phyloP scores from a whole-genome alignment of 2,797 vertebrate genomes.

The Myotis vivesi region DNA sequence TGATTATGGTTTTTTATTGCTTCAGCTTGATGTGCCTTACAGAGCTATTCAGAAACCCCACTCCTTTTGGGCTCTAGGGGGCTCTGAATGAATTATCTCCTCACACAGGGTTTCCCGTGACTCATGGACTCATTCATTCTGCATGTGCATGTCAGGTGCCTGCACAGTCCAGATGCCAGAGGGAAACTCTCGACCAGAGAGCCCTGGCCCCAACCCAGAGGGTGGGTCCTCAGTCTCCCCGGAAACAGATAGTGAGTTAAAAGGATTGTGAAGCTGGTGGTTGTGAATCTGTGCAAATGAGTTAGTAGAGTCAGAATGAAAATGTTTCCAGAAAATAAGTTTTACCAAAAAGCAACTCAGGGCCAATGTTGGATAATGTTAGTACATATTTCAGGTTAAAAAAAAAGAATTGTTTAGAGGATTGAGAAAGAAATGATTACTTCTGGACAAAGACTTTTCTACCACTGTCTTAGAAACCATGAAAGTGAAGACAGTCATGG shows the following conservation, averaged over 20 bases:
- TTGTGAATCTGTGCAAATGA: fast-evolving
- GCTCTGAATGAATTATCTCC: not conserved
- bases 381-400: not conserved
- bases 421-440: not conserved
- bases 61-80: not conserved
- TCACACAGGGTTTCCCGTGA: not conserved
- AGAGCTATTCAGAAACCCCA: not conserved
- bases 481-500: not conserved
- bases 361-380: not conserved
- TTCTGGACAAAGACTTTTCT: not conserved
- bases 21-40: fast-evolving
- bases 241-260: fast-evolving
- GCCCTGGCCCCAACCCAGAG: fast-evolving
- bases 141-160: fast-evolving
- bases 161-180: fast-evolving
- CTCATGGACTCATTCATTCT: fast-evolving
- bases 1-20: not conserved
- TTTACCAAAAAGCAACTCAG: not conserved
- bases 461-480: not conserved
- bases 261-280: fast-evolving
- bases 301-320: fast-evolving
- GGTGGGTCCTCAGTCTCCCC: not conserved
- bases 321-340: not conserved
- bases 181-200: fast-evolving
- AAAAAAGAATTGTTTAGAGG: not conserved